phyloP scores from a whole-genome alignment of 2,888 invertebrate genomes.

The Caenorhabditis becei region DNA sequence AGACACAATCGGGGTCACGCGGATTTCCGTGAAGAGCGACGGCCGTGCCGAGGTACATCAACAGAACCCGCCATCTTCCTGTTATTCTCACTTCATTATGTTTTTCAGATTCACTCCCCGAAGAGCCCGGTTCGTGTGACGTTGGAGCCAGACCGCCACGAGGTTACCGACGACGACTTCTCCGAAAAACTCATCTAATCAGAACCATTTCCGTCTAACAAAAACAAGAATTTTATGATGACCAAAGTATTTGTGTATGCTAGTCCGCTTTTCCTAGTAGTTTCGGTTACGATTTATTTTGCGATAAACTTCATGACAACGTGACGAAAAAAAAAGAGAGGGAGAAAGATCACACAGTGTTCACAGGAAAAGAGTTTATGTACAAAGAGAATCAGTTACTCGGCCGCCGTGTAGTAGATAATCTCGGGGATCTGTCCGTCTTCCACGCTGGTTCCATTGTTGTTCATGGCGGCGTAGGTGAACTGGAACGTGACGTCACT shows the following conservation, averaged over 20 bases:
- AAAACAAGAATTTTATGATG: background rate
- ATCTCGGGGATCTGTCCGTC: constrained; percentile 92
- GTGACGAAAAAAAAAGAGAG: background rate
- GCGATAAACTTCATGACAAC: constrained; percentile 13
- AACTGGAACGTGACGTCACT: constrained; percentile 86
- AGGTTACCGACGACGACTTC: constrained; percentile 61
- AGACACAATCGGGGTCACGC: constrained; percentile 36
- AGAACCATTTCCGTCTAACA: background rate
- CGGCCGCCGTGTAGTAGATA: constrained; percentile 85
- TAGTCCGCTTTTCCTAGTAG: constrained; percentile 5
- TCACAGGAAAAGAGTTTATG: constrained; percentile 8
- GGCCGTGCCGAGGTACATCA: constrained; percentile 54
- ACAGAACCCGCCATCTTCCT: background rate
- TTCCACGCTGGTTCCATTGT: constrained; percentile 88
- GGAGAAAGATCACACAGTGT: background rate
- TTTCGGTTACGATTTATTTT: constrained; percentile 11
- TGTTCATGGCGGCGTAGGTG: constrained; percentile 90
- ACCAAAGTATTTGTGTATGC: constrained; percentile 46
- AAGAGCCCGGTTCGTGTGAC: constrained; percentile 52
- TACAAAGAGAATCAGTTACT: constrained; percentile 17
- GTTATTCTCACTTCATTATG: background rate
- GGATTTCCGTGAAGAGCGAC: constrained; percentile 61
- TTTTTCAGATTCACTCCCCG: constrained; percentile 61
- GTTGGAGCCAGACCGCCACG: constrained; percentile 51
- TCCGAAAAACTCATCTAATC: constrained; percentile 61